phyloP scores from a whole-genome alignment of 2,113 vertebrate genomes.

The Apeltes quadracus region DNA sequence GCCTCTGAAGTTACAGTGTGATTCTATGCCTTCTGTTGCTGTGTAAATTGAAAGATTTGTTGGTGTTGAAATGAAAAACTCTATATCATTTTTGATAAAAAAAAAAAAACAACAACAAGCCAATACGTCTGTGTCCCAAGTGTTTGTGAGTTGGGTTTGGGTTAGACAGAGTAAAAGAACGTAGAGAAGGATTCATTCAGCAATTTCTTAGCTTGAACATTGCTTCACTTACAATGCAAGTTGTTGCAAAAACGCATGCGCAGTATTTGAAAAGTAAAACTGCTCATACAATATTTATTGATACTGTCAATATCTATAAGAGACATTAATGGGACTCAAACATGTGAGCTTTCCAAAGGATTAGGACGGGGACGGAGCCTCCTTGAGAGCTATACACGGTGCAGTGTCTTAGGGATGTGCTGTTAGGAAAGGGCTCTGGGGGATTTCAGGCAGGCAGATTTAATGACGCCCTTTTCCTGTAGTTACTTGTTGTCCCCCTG shows the following conservation, averaged over 20 bases:
- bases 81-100: constrained; percentile 85
- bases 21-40: constrained; percentile 90
- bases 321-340: no score
- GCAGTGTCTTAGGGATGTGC: neutral
- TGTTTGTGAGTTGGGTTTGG: constrained; percentile 37
- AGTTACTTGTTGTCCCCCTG: neutral
- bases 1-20: constrained; percentile 89
- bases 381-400: neutral
- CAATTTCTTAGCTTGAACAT: neutral
- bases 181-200: neutral
- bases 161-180: neutral
- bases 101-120: constrained; percentile 43
- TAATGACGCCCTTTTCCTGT: neutral
- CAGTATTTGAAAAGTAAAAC: neutral
- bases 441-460: neutral
- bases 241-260: neutral
- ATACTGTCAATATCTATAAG: neutral
- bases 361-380: neutral
- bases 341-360: no score
- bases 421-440: neutral
- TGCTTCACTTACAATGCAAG: neutral
- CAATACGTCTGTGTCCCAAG: constrained; percentile 56
- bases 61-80: constrained; percentile 96
- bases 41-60: constrained; percentile 94
- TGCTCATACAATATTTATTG: neutral